These are phyloP conservation scores for Epizoanthus stellaris DNA, from an alignment of 92 coral and sea anemone species.

Conservation along the genomic window DNA sequence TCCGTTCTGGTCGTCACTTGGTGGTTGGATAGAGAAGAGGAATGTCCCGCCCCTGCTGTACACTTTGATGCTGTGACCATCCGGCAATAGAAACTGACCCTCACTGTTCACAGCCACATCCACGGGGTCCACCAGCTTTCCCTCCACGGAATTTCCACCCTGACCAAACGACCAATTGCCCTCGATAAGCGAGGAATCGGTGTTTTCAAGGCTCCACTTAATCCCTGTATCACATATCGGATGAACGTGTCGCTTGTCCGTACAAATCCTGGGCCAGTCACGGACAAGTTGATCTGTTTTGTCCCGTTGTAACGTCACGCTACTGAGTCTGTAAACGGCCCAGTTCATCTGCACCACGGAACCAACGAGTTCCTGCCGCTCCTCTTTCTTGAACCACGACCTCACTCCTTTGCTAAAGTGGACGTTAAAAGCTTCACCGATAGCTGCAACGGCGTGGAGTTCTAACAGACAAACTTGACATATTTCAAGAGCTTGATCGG, in stretches of 20 bases:
- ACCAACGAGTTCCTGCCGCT: not conserved
- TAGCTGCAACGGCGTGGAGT: conserved; percentile 25
- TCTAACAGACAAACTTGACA: conserved; percentile 36
- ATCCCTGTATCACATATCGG: conserved; percentile 22
- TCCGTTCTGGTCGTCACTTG: too few species aligned
- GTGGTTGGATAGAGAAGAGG: not conserved
- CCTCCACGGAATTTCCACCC: not conserved
- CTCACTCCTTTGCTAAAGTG: not conserved
- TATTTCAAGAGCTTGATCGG: not conserved
- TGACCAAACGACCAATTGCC: conserved; percentile 7
- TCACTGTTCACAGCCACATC: conserved; percentile 48
- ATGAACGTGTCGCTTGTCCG: not conserved
- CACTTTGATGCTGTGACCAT: conserved; percentile 9
- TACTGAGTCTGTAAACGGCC: conserved; percentile 20
- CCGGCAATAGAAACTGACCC: not conserved
- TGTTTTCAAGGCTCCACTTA: not conserved
- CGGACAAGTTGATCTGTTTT: not conserved
- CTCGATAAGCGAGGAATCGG: not conserved
- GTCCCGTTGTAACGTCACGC: not conserved
- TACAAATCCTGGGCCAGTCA: conserved; percentile 39
- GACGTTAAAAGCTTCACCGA: not conserved
- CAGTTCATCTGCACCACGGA: not conserved
- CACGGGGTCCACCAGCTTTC: not conserved
- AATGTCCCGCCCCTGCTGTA: conserved; percentile 1
- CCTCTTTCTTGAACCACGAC: not conserved